phyloP scores from a whole-genome alignment of 64 coral and sea anemone species.

The Hydrozoanthus tunicans region DNA sequence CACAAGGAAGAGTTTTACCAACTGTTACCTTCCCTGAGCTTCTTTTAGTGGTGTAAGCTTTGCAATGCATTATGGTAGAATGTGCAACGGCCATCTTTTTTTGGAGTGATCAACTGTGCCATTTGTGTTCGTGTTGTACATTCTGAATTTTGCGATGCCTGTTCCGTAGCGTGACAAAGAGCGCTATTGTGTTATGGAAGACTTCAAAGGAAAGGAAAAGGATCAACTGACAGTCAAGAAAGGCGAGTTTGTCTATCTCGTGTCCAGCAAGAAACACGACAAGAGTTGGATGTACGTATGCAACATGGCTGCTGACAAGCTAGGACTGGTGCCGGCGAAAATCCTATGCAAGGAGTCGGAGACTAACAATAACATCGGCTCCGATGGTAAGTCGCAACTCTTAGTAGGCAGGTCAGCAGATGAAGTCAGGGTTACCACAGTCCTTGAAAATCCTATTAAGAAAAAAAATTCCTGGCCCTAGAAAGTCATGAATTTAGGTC shows the following conservation, averaged over 20 bases:
- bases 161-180: constrained; percentile 78
- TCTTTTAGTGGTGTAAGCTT: no score
- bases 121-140: background rate
- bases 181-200: constrained; percentile 81
- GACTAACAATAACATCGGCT: constrained; percentile 79
- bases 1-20: no score
- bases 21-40: no score
- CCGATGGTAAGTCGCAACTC: constrained; percentile 41
- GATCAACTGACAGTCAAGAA: constrained; percentile 90
- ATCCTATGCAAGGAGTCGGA: constrained; percentile 78
- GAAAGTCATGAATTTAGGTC: no score
- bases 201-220: constrained; percentile 96
- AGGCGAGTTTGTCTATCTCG: constrained; percentile 90
- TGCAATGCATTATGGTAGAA: no score
- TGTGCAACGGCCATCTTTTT: no score
- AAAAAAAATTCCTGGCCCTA: no score
- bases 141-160: background rate
- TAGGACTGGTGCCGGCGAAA: constrained; percentile 92
- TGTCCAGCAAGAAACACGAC: constrained; percentile 97
- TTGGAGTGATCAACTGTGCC: no score
- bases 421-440: no score
- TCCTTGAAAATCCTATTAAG: no score
- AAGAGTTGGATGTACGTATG: constrained; percentile 98
- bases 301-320: constrained; percentile 80
- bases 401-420: background rate